These are phyloP conservation scores for Tachysurus fulvidraco DNA, from an alignment of 2,113 vertebrate genomes.

Conservation along the genomic window DNA sequence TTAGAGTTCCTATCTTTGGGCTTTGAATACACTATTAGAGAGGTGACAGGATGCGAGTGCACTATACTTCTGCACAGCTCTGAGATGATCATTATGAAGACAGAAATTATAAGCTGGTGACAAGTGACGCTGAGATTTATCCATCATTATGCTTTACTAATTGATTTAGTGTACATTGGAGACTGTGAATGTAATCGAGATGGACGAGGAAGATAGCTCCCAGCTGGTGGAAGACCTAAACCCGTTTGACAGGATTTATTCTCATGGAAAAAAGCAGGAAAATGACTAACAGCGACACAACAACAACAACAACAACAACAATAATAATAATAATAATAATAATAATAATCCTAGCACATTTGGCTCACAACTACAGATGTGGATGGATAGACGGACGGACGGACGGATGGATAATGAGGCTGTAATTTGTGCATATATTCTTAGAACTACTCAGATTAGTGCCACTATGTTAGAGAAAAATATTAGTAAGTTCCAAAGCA, in stretches of 20 bases:
- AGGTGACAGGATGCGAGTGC: background rate
- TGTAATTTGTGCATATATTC: background rate
- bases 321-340: background rate
- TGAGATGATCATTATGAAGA: conserved; percentile 16
- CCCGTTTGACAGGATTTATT: background rate
- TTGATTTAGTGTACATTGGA: background rate
- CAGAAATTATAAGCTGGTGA: background rate
- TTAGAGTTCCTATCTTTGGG: conserved; percentile 9
- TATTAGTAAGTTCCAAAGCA: background rate
- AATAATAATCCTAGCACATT: background rate
- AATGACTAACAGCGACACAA: background rate
- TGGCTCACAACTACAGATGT: no score
- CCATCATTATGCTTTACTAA: conserved; percentile 3
- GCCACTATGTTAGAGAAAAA: background rate
- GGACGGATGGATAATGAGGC: background rate
- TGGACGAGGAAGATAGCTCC: background rate
- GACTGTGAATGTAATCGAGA: background rate
- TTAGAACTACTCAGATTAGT: background rate
- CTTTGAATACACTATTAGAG: background rate
- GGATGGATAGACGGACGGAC: no score
- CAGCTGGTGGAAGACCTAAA: background rate
- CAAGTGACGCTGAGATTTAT: background rate
- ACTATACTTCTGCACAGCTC: background rate
- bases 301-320: background rate
- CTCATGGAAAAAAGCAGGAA: conserved; percentile 13